These are phyloP conservation scores for Plutella xylostella DNA, from an alignment of 2,888 invertebrate species.

Conservation along the genomic window DNA sequence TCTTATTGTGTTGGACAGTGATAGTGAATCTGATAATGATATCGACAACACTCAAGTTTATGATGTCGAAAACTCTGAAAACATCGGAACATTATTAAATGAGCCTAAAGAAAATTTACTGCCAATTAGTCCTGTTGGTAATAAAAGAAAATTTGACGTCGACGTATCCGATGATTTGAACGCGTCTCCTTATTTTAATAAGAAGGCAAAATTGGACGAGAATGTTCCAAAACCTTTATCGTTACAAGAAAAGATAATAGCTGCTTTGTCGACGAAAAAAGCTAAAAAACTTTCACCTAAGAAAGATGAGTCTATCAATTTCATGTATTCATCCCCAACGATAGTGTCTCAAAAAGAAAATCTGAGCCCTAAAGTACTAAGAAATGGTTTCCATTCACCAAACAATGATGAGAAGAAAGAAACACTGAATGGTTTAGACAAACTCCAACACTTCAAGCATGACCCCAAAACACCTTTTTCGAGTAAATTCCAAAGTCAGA, in stretches of 20 bases:
- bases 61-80: constrained; percentile 23
- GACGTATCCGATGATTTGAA: constrained; percentile 27
- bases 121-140: constrained; percentile 20
- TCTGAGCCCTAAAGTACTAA: constrained; percentile 21
- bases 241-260: constrained; percentile 43
- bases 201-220: constrained; percentile 37
- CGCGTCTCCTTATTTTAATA: constrained; percentile 51
- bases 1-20: constrained; percentile 48
- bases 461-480: constrained; percentile 23
- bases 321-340: constrained; percentile 26
- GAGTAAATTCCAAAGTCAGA: not conserved
- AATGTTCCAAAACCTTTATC: constrained; percentile 25
- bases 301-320: constrained; percentile 20
- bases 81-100: constrained; percentile 6
- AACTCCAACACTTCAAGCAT: constrained; percentile 40
- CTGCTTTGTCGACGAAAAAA: constrained; percentile 27
- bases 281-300: constrained; percentile 21
- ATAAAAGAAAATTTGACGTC: constrained; percentile 39
- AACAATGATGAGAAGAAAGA: constrained; percentile 16
- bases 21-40: constrained; percentile 41
- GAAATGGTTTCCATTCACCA: not conserved
- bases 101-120: constrained; percentile 13
- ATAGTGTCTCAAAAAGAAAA: constrained; percentile 42
- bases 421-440: constrained; percentile 27
- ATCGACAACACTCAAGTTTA: constrained; percentile 29